Base-by-base conservation (phyloP, 1,140 invertebrate genomes). In the Epicauta chinensis region DNA sequence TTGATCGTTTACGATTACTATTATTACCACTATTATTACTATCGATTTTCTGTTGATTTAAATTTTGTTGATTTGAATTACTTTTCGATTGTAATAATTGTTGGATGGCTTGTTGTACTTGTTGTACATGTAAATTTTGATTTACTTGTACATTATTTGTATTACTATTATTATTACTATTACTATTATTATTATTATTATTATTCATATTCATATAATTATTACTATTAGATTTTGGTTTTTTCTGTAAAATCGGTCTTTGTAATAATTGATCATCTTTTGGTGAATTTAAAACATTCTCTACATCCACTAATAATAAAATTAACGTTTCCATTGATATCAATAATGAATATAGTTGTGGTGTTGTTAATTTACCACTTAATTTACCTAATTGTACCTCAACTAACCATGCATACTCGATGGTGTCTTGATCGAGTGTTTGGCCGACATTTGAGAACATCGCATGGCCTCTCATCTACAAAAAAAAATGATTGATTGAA, bases 391-490 rank as follows among this genome's bases (percentile, higher is more conserved):
- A 62, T 56, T 91, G 88, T 2, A 90, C 75, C 68, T 92, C 89
- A 55, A 91, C 80, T 49, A 90, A 71, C 97, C 97, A 99, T 0
- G 88, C 92, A 71, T 99, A 99, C 68, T 99, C 97, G 4, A 98
- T 68, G 0, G 94, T 97, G 66, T 98, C 95, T 69, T 93, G 85
- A 64, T 95, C 91, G 14, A 97, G 73, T 23, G 82, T 82, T 39
- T 95, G 73, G 35, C 92, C 93, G 51, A 91, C 82, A 60, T 92
- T 87, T 54, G 94, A 98, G 69, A 98, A 98, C 85, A 98, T 94
- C 2, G 93, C 96, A 73, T 98, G 93, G 1, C 95, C 97, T 58
- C 94, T 76, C 34, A 93, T 77, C 78, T 86, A 62, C 6, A 66
- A 54, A 16, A 50, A 47, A 38, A 54, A 34, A 42, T 17, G 35